These are phyloP conservation scores for Passer domesticus DNA, from an alignment of 2,113 vertebrate species.

Conservation along the genomic window DNA sequence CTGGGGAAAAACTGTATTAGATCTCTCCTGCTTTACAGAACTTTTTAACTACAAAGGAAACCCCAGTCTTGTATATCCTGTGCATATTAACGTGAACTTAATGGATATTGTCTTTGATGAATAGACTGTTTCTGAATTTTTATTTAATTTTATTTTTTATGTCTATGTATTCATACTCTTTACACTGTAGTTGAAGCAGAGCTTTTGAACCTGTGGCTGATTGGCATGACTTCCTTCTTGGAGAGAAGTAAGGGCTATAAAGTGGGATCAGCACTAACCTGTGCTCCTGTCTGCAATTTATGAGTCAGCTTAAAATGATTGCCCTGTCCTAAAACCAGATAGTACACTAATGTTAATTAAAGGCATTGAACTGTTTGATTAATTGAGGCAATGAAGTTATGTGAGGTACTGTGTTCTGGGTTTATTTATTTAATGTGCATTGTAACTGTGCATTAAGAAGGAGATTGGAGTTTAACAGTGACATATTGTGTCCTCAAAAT, in stretches of 20 bases:
- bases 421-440: conserved; percentile 27
- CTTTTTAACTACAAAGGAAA: neutral
- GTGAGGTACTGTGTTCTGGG: neutral
- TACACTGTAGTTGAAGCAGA: neutral
- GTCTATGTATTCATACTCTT: neutral
- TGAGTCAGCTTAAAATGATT: neutral
- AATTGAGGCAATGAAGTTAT: neutral
- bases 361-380: conserved; percentile 9
- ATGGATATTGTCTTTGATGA: neutral
- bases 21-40: neutral
- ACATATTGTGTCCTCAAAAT: conserved; percentile 25
- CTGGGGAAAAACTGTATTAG: neutral
- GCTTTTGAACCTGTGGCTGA: neutral
- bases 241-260: neutral
- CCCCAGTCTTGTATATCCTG: rapidly evolving
- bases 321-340: neutral
- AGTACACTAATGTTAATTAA: neutral
- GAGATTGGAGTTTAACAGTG: conserved; percentile 7
- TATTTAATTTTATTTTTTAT: neutral
- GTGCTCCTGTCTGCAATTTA: neutral
- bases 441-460: neutral
- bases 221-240: neutral
- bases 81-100: neutral
- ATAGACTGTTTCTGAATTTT: neutral
- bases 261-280: neutral